Conservation (phyloP, 1,140 invertebrate species). For the silkworm (Bombyx mori) region DNA sequence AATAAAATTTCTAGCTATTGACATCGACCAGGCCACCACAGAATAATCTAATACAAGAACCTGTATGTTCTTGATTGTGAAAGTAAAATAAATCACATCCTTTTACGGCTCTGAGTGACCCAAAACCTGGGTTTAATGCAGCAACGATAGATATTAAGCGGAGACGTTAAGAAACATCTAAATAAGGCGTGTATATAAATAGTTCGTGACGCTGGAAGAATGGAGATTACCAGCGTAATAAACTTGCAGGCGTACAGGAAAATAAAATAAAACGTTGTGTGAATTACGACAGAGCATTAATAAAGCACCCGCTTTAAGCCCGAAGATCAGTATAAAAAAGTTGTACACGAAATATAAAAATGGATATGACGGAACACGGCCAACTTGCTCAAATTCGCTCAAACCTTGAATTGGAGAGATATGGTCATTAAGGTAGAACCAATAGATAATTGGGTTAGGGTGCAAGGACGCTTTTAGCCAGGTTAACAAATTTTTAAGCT, state of each 20-base stretch:
- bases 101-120: constrained; percentile 7
- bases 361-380: constrained; percentile 38
- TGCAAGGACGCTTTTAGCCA: too few species aligned
- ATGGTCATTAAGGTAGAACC: too few species aligned
- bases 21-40: not conserved
- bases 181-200: constrained; percentile 60
- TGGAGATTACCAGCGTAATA: constrained; percentile 46
- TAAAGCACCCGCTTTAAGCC: constrained; percentile 41
- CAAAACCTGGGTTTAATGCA: constrained; percentile 2
- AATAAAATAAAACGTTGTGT: constrained; percentile 57
- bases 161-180: constrained; percentile 31
- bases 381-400: constrained; percentile 21
- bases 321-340: constrained; percentile 48
- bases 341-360: constrained; percentile 48
- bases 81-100: constrained; percentile 3
- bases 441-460: too few species aligned
- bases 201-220: constrained; percentile 45
- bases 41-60: constrained; percentile 1
- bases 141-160: constrained; percentile 11
- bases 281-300: constrained; percentile 57
- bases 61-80: not conserved
- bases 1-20: constrained; percentile 12
- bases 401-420: too few species aligned
- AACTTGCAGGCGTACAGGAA: constrained; percentile 28
- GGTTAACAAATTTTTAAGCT: too few species aligned